A percentile compares a stretch with the other conserved stretches of the same genome.
Conservation (phyloP, 2,113 vertebrate species). For the Phrynocephalus versicolor region DNA sequence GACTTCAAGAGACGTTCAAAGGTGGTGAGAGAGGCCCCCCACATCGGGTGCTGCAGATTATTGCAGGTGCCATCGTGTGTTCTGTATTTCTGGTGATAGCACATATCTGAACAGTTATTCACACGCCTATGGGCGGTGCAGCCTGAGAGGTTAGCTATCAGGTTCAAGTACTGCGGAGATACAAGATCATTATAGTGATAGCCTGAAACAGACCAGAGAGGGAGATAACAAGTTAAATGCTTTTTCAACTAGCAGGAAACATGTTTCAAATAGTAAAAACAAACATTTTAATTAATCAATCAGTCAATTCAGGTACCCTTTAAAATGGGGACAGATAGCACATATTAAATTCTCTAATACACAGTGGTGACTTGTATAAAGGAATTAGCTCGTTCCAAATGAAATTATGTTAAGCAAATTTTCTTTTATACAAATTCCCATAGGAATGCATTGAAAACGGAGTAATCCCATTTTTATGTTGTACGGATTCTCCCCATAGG, state of each 20-base stretch:
- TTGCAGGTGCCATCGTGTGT: conserved; percentile 96
- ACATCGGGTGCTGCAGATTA: conserved; percentile 97
- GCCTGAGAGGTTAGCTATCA: conserved; percentile 96
- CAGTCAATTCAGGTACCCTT: not conserved
- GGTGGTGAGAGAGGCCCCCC: conserved; percentile 94
- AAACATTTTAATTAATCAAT: not conserved
- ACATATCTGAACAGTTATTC: conserved; percentile 98
- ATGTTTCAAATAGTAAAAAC: accelerated
- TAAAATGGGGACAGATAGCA: not conserved
- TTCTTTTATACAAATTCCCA: no score
- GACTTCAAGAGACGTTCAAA: conserved; percentile 95
- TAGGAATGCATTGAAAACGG: no score
- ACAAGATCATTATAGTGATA: conserved; percentile 98
- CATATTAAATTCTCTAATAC: not conserved
- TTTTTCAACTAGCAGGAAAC: accelerated
- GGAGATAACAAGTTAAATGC: conserved; percentile 31
- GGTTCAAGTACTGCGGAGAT: conserved; percentile 91
- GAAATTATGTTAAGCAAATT: no score
- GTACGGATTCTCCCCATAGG: no score
- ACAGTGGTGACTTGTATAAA: no score
- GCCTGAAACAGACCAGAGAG: conserved; percentile 72
- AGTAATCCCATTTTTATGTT: no score
- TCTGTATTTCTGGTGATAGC: conserved; percentile 96
- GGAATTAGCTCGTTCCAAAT: no score
- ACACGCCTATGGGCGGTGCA: conserved; percentile 92